Evolutionary conservation across 2,888 invertebrate genomes (phyloP).

Genomic region (Cephus nigrinus): DNA sequence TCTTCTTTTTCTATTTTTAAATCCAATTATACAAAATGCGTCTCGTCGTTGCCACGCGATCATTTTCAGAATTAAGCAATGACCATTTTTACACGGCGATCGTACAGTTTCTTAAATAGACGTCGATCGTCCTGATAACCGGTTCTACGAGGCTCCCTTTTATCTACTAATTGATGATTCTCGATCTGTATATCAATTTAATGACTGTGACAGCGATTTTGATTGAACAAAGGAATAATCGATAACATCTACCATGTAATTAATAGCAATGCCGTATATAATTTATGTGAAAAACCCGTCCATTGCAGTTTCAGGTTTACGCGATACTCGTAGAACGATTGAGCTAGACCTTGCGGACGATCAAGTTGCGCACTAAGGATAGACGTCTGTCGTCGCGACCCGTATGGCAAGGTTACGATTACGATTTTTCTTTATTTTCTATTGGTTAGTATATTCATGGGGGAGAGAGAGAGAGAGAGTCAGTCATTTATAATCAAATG

Average conservation of each 20-base stretch:
- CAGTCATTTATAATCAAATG: not conserved
- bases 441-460: not conserved
- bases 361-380: not conserved
- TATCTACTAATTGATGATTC: not conserved
- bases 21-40: not conserved
- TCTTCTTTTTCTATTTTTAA: slow-evolving; percentile 30
- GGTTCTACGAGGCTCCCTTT: not conserved
- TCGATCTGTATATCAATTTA: not conserved
- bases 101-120: not conserved
- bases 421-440: not conserved
- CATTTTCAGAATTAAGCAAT: not conserved
- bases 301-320: not conserved
- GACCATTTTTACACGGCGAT: not conserved
- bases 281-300: not conserved
- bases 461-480: not conserved
- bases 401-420: too few species aligned
- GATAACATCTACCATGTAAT: not conserved
- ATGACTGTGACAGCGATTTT: not conserved
- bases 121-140: not conserved
- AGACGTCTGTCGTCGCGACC: too few species aligned
- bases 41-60: not conserved
- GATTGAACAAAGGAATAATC: not conserved
- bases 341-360: not conserved
- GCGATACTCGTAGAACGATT: not conserved
- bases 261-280: not conserved